Conservation (phyloP, 2,797 vertebrate genomes). For the Zalophus californianus region DNA sequence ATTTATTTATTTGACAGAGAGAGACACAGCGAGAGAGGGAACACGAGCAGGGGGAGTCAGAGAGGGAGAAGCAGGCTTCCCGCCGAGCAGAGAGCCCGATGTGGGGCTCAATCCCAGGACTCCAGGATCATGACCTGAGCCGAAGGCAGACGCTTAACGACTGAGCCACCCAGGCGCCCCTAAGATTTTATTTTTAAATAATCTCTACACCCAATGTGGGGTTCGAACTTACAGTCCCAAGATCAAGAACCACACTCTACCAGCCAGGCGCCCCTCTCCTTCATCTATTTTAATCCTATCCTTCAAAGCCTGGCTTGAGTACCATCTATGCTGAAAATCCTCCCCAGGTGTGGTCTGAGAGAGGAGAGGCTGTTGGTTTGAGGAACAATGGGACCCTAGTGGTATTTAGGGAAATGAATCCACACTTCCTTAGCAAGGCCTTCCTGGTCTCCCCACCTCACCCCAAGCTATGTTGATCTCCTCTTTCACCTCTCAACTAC, state of each 20-base stretch:
- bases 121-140: background rate
- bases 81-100: background rate
- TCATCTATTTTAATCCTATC: constrained; percentile 28
- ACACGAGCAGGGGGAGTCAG: background rate
- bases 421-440: background rate
- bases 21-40: background rate
- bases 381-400: background rate
- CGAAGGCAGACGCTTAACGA: background rate
- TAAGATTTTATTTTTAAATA: background rate
- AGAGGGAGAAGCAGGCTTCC: background rate
- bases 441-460: background rate
- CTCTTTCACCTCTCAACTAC: background rate
- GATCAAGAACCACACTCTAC: background rate
- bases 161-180: background rate
- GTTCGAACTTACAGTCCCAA: background rate
- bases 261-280: background rate
- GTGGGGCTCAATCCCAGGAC: background rate
- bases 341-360: background rate
- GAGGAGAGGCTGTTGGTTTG: constrained; percentile 6
- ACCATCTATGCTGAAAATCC: constrained; percentile 12
- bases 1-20: background rate
- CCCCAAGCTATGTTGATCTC: background rate
- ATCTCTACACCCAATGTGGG: background rate
- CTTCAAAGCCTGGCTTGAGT: constrained; percentile 3
- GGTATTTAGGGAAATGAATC: background rate